Evolutionary conservation across 2,113 vertebrate genomes (phyloP), one percentile per base, ranked within the genome.

Genomic region (Tyrannus savana): DNA sequence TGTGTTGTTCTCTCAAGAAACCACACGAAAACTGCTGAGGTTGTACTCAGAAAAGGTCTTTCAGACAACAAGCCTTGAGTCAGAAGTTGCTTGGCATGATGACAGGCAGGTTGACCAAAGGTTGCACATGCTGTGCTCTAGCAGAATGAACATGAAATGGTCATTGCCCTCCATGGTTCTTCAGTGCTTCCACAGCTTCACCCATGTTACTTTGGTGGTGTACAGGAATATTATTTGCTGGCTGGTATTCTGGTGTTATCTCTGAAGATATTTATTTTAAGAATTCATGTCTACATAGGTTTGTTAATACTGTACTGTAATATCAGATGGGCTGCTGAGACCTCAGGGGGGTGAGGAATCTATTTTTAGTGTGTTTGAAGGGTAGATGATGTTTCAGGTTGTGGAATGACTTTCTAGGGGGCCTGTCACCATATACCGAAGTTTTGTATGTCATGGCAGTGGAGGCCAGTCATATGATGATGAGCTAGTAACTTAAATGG

Each of bases 371-470:
- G 76, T 92, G 81, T 93, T 94, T 97, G 93, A 93, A 95, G 95
- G 93, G 90, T 96, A 98, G 97, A 97, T 98, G 97, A 96, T 97
- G 95, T 98, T 98, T 98, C 97, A 97, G 93, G 94, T 97, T 96
- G 91, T 98, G 95, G 93, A 97, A 89, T 97, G 93, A 96, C 95
- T 94, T 97, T 97, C 95, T 97, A 84, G 95, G 89, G 91, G 93
- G 85, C 94, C 94, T 96, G 95, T 95, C 71, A 93, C 90, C 85
- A 97, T 92, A 96, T 81, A 92, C 84, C 90, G 88, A 97, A 93
- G 90, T 85, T 95, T 94, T 89, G 75, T 93, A 93, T 96, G 91
- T 93, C 97, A 93, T 96, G 83, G 80, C 75, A 89, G 87, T 96
- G 84, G 84, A 95, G 72, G 60, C 50, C 42, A 95, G 92, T 96